Evolutionary conservation across 2,113 vertebrate genomes (phyloP).

Genomic region (Pseudorhombus dupliciocellatus): DNA sequence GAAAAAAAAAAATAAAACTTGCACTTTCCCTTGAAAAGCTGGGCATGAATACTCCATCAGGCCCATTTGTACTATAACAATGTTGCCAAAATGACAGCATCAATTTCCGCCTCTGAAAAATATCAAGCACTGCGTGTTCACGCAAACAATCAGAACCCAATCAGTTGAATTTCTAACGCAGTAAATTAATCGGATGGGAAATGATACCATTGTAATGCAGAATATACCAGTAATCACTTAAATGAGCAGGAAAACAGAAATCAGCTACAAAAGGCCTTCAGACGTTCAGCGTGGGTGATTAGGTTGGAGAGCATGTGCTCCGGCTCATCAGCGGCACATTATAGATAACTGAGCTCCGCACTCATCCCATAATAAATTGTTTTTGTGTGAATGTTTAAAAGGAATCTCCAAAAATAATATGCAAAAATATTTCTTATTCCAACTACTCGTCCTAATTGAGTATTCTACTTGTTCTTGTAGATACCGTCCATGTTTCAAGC

Average conservation of each 20-base stretch:
- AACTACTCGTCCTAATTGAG: background rate
- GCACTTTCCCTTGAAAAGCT: conserved; percentile 8
- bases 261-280: conserved; percentile 32
- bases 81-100: conserved; percentile 47
- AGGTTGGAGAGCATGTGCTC: conserved; percentile 15
- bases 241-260: conserved; percentile 46
- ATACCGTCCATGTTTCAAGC: background rate
- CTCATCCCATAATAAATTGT: background rate
- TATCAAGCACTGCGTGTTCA: conserved; percentile 20
- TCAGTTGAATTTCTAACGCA: conserved; percentile 49
- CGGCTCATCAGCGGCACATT: conserved; percentile 20
- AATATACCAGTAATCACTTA: conserved; percentile 51
- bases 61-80: conserved; percentile 51
- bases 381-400: conserved; percentile 18
- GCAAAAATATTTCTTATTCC: background rate
- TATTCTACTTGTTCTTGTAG: conserved; percentile 13
- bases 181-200: conserved; percentile 48
- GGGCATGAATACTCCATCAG: conserved; percentile 47
- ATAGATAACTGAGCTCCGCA: background rate
- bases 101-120: conserved; percentile 45
- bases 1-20: conserved; percentile 1
- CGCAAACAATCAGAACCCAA: conserved; percentile 63
- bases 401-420: conserved; percentile 5
- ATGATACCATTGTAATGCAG: conserved; percentile 48
- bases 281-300: conserved; percentile 17